Conservation (phyloP, 2,888 invertebrate genomes). For the Lasiommata megera region DNA sequence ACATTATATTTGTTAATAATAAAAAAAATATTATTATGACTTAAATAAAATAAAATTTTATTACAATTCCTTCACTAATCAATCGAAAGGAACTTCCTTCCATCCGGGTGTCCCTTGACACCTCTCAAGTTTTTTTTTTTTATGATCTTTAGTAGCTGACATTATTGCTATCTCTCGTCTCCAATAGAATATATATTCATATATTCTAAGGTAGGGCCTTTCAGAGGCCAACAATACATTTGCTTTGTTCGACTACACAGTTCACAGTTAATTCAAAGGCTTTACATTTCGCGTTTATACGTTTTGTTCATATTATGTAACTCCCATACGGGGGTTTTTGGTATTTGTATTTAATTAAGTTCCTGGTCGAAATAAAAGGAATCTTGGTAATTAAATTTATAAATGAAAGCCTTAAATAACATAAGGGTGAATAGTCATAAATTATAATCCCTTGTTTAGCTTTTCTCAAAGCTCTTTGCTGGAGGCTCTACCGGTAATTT, state of each 20-base stretch:
- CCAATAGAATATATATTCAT: not conserved
- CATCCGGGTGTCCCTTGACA: no score
- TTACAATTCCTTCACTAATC: no score
- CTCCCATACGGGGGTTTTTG: not conserved
- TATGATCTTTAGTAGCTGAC: no score
- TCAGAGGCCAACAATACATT: not conserved
- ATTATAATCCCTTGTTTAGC: not conserved
- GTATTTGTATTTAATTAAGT: slow-evolving; percentile 16
- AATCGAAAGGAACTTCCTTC: no score
- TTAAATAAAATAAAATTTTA: no score
- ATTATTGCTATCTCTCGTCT: no score
- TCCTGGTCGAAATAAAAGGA: slow-evolving; percentile 1
- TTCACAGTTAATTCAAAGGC: slow-evolving; percentile 12
- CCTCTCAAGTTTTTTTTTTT: no score
- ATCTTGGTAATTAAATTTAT: slow-evolving; percentile 10
- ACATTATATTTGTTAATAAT: no score
- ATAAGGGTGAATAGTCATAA: slow-evolving; percentile 3
- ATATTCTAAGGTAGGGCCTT: not conserved
- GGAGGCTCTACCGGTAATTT: not conserved
- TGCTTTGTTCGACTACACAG: slow-evolving; percentile 4
- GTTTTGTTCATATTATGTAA: slow-evolving; percentile 5
- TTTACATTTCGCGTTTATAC: slow-evolving; percentile 3
- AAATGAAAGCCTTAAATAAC: not conserved
- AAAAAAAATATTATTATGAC: no score
- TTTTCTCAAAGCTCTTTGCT: not conserved